Base-by-base conservation (phyloP, 2,888 invertebrate species). In the Deilephila porcellus region DNA sequence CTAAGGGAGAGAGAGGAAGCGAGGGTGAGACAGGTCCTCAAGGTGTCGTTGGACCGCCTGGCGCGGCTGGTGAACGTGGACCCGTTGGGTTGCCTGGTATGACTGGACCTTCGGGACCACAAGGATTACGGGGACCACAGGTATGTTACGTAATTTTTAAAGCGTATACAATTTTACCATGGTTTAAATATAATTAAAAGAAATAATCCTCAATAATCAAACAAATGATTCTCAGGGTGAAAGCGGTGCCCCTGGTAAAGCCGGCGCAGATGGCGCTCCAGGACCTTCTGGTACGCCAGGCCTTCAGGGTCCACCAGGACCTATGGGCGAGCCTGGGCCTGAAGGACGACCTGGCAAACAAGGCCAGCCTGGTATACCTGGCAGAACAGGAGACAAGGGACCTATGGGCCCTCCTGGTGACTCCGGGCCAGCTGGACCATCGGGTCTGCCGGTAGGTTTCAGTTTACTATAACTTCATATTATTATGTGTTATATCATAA, bases 351-450 rank as follows among this genome's bases (percentile, higher is more conserved):
- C 96, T 0, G 97, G 97, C 7, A 97, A 97, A 86, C 92, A 95
- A 72, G 97, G 97, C 3, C 96, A 96, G 59, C 96, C 96, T 0
- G 97, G 97, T 67, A 95, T 97, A 76, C 86, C 96, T 4, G 97
- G 97, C 56, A 91, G 97, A 77, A 95, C 96, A 29, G 98, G 97
- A 32, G 97, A 97, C 83, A 97, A 97, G 84, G 97, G 97, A 71
- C 97, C 97, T 0, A 88, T 95, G 20, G 97, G 97, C 72, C 90
- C 95, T 72, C 89, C 95, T 7, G 97, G 97, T 4, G 90, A 93
- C 71, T 92, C 96, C 17, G 97, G 97, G 72, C 87, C 95, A 34
- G 87, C 95, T 17, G 97, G 97, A 76, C 91, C 96, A 19, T 96
- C 97, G 72, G 97, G 97, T 79, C 90, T 96, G 80, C 96, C 96